phyloP scores from a whole-genome alignment of 2,888 invertebrate genomes.

The Brachypalpus laphriformis region DNA sequence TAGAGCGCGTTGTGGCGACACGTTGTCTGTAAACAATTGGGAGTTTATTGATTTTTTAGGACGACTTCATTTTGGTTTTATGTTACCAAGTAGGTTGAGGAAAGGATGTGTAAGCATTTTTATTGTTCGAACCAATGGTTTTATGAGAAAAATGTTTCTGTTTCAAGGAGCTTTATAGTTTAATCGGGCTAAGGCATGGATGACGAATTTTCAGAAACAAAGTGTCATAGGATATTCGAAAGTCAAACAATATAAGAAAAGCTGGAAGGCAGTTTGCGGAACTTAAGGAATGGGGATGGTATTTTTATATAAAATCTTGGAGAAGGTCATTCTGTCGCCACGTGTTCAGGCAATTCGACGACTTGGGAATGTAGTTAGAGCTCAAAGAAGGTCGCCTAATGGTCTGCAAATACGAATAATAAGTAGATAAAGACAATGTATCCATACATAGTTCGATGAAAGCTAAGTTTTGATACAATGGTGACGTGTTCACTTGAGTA shows the following conservation, averaged over 20 bases:
- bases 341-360: not conserved
- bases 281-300: not conserved
- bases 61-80: slow-evolving; percentile 39
- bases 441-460: too few species aligned
- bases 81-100: slow-evolving; percentile 29
- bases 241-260: slow-evolving; percentile 7
- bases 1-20: slow-evolving; percentile 50
- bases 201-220: slow-evolving; percentile 1
- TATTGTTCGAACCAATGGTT: slow-evolving; percentile 37
- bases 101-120: slow-evolving; percentile 53
- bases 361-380: too few species aligned
- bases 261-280: too few species aligned
- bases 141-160: slow-evolving; percentile 25
- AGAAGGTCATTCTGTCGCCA: not conserved
- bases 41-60: slow-evolving; percentile 63
- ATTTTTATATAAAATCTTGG: not conserved
- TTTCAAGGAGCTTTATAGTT: slow-evolving; percentile 31
- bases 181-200: slow-evolving; percentile 21
- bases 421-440: too few species aligned
- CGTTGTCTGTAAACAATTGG: slow-evolving; percentile 68
- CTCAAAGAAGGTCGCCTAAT: not conserved
- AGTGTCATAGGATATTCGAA: slow-evolving; percentile 2
- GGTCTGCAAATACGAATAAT: slow-evolving; percentile 1
- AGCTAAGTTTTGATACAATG: too few species aligned
- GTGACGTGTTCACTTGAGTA: too few species aligned